Evolutionary conservation across 2,797 vertebrate species (phyloP).

Genomic region (Neosalanx taihuensis): DNA sequence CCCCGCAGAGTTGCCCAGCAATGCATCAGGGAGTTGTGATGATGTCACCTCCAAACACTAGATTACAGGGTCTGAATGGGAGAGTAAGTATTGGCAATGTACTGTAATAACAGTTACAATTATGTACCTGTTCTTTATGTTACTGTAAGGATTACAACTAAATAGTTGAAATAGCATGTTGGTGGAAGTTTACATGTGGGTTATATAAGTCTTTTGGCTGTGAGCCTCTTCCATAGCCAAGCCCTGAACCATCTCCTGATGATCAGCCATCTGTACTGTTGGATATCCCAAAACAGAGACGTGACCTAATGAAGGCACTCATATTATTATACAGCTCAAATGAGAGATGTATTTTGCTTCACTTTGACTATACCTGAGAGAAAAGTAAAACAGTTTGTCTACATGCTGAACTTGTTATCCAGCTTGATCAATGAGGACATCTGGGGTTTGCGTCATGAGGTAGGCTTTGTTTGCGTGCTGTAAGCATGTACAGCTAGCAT

Average conservation of each 20-base stretch:
- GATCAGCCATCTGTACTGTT: slow-evolving; percentile 10
- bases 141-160: no score
- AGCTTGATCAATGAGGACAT: no score
- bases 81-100: no score
- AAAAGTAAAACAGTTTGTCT: no score
- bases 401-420: slow-evolving; percentile 21
- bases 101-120: no score
- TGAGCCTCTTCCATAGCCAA: slow-evolving; percentile 43
- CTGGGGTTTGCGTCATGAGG: background rate
- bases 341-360: no score
- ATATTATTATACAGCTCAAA: no score
- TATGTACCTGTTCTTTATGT: no score
- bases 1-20: slow-evolving; percentile 10
- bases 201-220: slow-evolving; percentile 48
- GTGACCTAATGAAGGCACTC: slow-evolving; percentile 4
- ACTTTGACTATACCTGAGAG: no score
- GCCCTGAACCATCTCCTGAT: slow-evolving; percentile 17
- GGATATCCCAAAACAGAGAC: slow-evolving; percentile 18
- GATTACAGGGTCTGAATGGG: no score
- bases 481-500: slow-evolving; percentile 60
- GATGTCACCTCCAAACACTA: slow-evolving; percentile 7
- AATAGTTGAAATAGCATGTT: background rate
- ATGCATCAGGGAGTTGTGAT: background rate
- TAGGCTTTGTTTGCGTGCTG: slow-evolving; percentile 62
- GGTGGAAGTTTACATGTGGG: slow-evolving; percentile 39